Evolutionary conservation across 2,113 vertebrate species (phyloP).

Genomic region (Gasterosteus aculeatus): DNA sequence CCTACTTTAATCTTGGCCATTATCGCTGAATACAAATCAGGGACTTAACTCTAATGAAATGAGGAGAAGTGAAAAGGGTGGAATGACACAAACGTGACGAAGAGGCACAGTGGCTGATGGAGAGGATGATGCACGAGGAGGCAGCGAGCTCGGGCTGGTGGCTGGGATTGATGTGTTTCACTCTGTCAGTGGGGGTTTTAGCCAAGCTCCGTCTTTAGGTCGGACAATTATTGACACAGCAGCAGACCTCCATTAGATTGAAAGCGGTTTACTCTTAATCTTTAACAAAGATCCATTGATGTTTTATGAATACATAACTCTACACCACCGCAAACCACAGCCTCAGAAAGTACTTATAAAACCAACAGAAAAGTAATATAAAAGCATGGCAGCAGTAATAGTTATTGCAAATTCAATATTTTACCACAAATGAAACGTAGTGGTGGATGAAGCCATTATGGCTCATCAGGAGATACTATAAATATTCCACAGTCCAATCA

Average conservation of each 20-base stretch:
- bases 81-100: slow-evolving; percentile 23
- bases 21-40: slow-evolving; percentile 77
- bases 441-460: background rate
- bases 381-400: background rate
- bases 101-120: slow-evolving; percentile 7
- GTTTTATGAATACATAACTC: background rate
- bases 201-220: background rate
- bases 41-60: slow-evolving; percentile 72
- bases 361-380: background rate
- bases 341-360: background rate
- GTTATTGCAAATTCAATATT: slow-evolving; percentile 14
- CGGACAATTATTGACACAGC: background rate
- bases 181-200: background rate
- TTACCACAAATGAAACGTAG: background rate
- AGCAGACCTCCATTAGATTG: background rate
- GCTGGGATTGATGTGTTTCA: slow-evolving; percentile 11
- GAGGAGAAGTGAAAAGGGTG: slow-evolving; percentile 45
- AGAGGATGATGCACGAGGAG: background rate
- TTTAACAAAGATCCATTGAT: background rate
- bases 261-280: slow-evolving; percentile 11
- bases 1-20: slow-evolving; percentile 59
- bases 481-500: background rate
- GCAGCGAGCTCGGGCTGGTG: too few relatives aligned
- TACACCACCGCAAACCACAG: background rate
- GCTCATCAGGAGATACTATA: slow-evolving; percentile 6